Evolutionary conservation across 2,888 invertebrate species (phyloP).

Genomic region (Eupithecia abbreviata): DNA sequence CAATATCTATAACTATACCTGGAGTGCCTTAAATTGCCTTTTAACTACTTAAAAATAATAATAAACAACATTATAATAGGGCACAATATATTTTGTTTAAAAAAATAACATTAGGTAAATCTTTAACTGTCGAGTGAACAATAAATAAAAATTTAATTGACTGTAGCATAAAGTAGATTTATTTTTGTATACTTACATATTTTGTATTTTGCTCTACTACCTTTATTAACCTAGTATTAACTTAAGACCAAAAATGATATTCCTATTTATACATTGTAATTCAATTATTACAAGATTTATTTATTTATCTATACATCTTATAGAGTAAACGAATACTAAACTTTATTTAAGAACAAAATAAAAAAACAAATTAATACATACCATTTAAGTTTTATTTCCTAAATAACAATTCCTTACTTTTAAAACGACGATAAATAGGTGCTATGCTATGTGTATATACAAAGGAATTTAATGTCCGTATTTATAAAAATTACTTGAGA

Average conservation of each 20-base stretch:
- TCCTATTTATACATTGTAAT: neutral
- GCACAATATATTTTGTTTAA: neutral
- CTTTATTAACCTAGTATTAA: neutral
- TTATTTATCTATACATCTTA: neutral
- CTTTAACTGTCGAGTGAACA: neutral
- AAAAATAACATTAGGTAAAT: neutral
- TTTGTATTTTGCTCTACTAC: neutral
- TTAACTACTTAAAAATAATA: neutral
- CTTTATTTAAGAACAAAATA: neutral
- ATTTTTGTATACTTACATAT: neutral
- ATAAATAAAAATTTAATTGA: neutral
- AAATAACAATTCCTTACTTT: constrained; percentile 23
- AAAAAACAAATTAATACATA: neutral
- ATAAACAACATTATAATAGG: neutral
- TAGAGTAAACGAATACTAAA: neutral
- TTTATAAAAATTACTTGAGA: neutral
- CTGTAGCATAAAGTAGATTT: neutral
- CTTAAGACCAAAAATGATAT: neutral
- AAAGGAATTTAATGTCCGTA: constrained; percentile 24
- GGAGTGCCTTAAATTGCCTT: neutral
- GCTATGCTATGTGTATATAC: constrained; percentile 34
- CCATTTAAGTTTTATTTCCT: constrained; percentile 14
- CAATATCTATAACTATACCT: neutral
- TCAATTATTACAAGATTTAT: neutral
- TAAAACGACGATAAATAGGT: constrained; percentile 28